A percentile compares a stretch with the other conserved stretches of the same genome.
Evolutionary conservation across 2,888 invertebrate genomes (phyloP).

Genomic region (Encarsia formosa): DNA sequence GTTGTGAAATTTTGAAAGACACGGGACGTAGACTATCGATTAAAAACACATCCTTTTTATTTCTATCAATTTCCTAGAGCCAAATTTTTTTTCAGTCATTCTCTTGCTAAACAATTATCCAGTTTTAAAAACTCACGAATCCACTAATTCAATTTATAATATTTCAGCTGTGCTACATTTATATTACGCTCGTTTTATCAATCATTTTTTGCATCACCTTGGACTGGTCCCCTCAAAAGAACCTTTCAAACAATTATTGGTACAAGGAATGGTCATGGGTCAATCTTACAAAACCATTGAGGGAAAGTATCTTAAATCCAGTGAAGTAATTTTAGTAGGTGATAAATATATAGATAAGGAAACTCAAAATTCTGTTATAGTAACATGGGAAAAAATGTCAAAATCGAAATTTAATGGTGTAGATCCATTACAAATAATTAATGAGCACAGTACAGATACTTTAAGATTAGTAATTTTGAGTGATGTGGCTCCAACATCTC

Average conservation of each 20-base stretch:
- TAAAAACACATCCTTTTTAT: too few species aligned
- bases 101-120: background rate
- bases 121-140: background rate
- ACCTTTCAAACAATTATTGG: slow-evolving; percentile 86
- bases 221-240: slow-evolving; percentile 73
- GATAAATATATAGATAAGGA: slow-evolving; percentile 59
- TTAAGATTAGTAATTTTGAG: slow-evolving; percentile 84
- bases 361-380: slow-evolving; percentile 65
- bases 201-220: slow-evolving; percentile 81
- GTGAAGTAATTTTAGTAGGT: slow-evolving; percentile 60
- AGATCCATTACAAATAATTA: slow-evolving; percentile 80
- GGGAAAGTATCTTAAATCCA: slow-evolving; percentile 69
- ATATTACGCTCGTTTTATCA: slow-evolving; percentile 93
- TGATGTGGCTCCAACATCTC: slow-evolving; percentile 85
- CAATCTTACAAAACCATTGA: slow-evolving; percentile 70
- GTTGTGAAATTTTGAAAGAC: too few species aligned
- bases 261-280: slow-evolving; percentile 95
- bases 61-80: background rate
- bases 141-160: background rate
- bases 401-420: slow-evolving; percentile 97
- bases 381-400: slow-evolving; percentile 97
- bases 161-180: slow-evolving; percentile 81
- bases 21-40: too few species aligned
- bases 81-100: background rate
- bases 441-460: slow-evolving; percentile 82